phyloP scores from a whole-genome alignment of 2,113 vertebrate species.

The Sinocyclocheilus rhinocerous region DNA sequence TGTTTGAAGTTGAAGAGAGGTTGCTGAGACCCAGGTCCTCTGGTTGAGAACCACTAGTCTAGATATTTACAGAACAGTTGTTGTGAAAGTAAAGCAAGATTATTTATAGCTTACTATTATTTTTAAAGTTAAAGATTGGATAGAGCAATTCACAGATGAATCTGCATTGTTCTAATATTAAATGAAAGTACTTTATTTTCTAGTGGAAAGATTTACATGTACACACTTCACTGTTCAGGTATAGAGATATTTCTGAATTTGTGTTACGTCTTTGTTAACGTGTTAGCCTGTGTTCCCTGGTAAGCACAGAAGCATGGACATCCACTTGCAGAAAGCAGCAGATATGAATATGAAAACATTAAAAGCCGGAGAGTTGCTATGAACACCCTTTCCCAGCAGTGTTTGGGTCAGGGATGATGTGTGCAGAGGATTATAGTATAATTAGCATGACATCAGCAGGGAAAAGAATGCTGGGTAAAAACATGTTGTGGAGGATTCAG shows the following conservation, averaged over 20 bases:
- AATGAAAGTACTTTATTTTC: background rate
- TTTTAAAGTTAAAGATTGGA: background rate
- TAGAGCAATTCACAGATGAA: background rate
- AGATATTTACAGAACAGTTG: background rate
- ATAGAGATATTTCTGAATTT: constrained; percentile 19
- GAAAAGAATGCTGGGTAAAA: constrained; percentile 44
- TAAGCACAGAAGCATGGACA: background rate
- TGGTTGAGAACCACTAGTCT: background rate
- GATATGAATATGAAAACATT: constrained; percentile 23
- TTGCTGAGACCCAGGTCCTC: background rate
- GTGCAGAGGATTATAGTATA: constrained; percentile 35
- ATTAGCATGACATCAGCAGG: constrained; percentile 53
- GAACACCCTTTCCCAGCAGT: constrained; percentile 27
- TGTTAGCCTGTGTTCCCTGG: background rate
- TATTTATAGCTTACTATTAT: background rate
- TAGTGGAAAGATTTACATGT: background rate
- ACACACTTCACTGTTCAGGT: background rate
- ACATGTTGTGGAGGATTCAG: background rate
- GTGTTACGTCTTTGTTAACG: constrained; percentile 16
- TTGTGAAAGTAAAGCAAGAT: background rate
- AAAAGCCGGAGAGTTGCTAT: constrained; percentile 35
- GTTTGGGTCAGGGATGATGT: constrained; percentile 45
- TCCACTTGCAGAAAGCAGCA: constrained; percentile 37
- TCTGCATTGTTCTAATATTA: background rate
- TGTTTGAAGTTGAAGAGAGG: background rate